Base-by-base conservation (phyloP, 2,113 vertebrate genomes). In the Bucco capensis region DNA sequence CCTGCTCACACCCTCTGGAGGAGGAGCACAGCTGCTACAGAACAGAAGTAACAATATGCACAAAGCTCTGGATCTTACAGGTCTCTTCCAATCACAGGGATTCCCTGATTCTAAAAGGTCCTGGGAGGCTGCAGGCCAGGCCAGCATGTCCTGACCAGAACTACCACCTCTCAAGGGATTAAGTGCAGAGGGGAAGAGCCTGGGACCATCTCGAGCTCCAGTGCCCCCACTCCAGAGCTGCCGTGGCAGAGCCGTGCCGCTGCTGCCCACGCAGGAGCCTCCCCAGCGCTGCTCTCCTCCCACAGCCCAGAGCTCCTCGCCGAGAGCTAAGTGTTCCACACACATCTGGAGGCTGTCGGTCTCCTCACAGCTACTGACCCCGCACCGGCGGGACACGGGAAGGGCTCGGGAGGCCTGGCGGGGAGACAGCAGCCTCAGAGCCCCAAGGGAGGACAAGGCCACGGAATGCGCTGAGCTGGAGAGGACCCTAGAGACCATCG, bases 281-380 rank as follows among this genome's bases (percentile, higher is more conserved):
- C 38, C 7, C 1, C 42, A 23, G 30, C 24, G 2, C 33, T 5
- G 27, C 3, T 17, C 56, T 16, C 17, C 37, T 27, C 60, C 69
- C 19, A 5, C 49, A 3, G 25, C 1, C 21, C 17, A 42, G 49
- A 14, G 2, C 37, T 19, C 24, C 31, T 24, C 66, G 17, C 49
- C 3, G 12, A 3, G 49, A 35, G 11, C 23, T 8, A 16, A 18
- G 12, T 2, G 7, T 19, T 47, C 37, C 2, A 19, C 12, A 8
- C 4, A 4, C 53, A 3, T 12, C 0, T 6, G 72, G 18, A n/a
- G 53, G 27, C 2, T 6, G 22, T 1, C 17, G 5, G 72, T 5
- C 83, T 5, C 21, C 72, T 18, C 72, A 12, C n/a, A n/a, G n/a
- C n/a, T n/a, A n/a, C n/a, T n/a, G n/a, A n/a, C n/a, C 54, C 4